Evolutionary conservation across 1,140 invertebrate species (phyloP).

Genomic region (Apis florea): DNA sequence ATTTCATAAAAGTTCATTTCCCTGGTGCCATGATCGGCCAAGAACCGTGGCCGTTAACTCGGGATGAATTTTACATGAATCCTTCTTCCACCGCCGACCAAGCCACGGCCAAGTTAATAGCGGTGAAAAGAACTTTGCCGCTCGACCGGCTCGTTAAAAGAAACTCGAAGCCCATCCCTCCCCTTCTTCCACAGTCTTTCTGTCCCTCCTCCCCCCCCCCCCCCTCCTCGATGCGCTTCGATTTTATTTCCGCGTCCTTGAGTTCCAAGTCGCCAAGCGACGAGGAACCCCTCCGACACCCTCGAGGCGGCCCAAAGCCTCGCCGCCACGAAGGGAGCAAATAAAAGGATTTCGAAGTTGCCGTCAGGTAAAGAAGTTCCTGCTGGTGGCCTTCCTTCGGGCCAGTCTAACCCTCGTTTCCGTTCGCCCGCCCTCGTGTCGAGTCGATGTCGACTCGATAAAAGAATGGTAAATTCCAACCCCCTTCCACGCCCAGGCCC

Average conservation of each 20-base stretch:
- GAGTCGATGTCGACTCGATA: conserved; percentile 19
- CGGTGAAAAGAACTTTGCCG: conserved; percentile 69
- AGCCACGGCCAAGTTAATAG: conserved; percentile 63
- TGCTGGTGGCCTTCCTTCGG: conserved; percentile 24
- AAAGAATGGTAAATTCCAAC: conserved; percentile 39
- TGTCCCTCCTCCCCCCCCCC: too few species aligned
- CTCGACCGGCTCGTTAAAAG: conserved; percentile 64
- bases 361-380: conserved; percentile 38
- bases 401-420: conserved; percentile 10
- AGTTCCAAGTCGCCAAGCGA: not conserved
- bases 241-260: conserved; percentile 13
- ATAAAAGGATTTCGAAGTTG: conserved; percentile 59
- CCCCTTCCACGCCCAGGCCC: not conserved
- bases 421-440: not conserved
- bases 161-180: conserved; percentile 27
- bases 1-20: conserved; percentile 66
- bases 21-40: conserved; percentile 14
- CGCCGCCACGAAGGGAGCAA: conserved; percentile 38
- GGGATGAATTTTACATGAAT: conserved; percentile 74
- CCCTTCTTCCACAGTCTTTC: not conserved
- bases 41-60: conserved; percentile 49
- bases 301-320: not conserved
- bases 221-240: not conserved
- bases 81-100: conserved; percentile 20
- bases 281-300: not conserved